Percentiles rank a stretch among this genome's conserved stretches.
Conservation (phyloP, 2,113 vertebrate species). For the Cavia aperea region DNA sequence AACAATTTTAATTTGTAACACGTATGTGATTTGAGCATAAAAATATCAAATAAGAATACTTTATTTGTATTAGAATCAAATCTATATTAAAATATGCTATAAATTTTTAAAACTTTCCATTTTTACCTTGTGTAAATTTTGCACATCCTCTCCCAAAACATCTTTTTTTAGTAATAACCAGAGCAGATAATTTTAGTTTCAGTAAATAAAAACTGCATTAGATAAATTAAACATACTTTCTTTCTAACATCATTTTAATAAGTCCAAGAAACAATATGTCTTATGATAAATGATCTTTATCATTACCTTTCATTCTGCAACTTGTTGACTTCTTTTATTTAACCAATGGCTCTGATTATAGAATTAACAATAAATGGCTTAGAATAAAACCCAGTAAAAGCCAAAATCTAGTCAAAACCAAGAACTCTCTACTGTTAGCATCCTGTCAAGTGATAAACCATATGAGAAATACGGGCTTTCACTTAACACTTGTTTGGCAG, state of each 20-base stretch:
- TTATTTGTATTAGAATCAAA: conserved; percentile 17
- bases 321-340: background rate
- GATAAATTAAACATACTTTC: background rate
- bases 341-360: background rate
- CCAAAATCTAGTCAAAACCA: background rate
- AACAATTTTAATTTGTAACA: background rate
- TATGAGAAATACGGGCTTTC: background rate
- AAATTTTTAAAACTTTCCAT: background rate
- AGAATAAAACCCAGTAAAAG: background rate
- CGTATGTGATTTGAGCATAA: background rate
- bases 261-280: background rate
- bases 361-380: background rate
- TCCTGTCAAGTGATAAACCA: background rate
- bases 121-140: background rate
- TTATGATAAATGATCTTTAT: background rate
- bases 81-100: background rate
- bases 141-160: background rate
- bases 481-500: rapidly evolving
- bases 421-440: too few relatives aligned
- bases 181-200: background rate
- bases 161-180: background rate
- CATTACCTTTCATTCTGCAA: background rate
- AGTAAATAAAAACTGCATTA: background rate
- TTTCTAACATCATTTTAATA: background rate
- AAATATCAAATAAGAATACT: background rate